Evolutionary conservation across 2,797 vertebrate genomes (phyloP), one percentile per base, ranked within the genome.

Genomic region (Enteromius mattozi): DNA sequence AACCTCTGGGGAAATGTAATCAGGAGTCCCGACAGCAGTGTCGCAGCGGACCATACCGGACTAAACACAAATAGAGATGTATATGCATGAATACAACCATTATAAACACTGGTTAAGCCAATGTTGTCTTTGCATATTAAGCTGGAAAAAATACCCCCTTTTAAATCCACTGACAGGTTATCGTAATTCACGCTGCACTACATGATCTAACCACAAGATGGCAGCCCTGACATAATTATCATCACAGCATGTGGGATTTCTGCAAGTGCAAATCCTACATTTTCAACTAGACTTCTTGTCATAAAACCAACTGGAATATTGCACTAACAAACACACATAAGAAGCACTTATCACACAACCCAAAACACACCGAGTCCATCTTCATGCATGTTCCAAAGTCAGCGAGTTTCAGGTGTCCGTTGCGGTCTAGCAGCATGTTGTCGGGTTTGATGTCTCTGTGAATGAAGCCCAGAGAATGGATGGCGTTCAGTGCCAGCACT

Each of bases 301-400:
- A 42, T 42, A 42, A 42, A 42, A 42, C 9, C 40, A 40, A 42
- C 40, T 42, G 40, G 9, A 42, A 42, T 42, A 42, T 1, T 42
- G 40, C 27, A 77, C 40, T 80, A 33, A 75, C 19, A 10, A 42
- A 68, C 49, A 83, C 56, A 78, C 27, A 49, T 37, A 42, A 69
- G 1, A 19, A 19, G 30, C 51, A 82, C 24, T 33, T 19, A 74
- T 42, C 81, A 83, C 54, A 54, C 47, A 76, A 5, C 3, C 76
- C 77, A 35, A 3, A 19, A 2, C 96, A 93, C 93, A 99, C 98
- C 88, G 96, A 94, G 92, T 99, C 97, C 98, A 99, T 99, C 94
- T 96, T 99, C 97, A 99, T 99, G 89, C 98, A 99, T 0, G 98
- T 99, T 92, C 98, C 98, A 78, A 99, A 99, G 92, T 99, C 98